Evolutionary conservation across 1,140 invertebrate genomes (phyloP).

Genomic region (Sarcophaga peregrina): DNA sequence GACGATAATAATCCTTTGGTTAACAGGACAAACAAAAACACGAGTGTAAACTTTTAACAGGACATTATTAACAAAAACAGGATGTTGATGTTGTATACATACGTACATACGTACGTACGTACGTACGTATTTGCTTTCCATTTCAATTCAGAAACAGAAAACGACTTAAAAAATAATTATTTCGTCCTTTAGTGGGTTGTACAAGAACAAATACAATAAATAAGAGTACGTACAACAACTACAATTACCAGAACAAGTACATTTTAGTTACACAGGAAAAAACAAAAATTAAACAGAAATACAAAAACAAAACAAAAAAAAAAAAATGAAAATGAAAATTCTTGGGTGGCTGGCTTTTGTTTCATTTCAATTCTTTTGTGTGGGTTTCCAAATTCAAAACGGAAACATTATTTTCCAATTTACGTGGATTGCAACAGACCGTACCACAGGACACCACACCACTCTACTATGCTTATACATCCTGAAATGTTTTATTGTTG

Average conservation of each 20-base stretch:
- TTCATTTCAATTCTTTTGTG: background rate
- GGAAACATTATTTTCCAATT: slow-evolving; percentile 34
- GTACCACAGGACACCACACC: background rate
- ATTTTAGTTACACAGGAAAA: too few relatives aligned
- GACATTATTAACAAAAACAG: background rate
- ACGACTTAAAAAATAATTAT: background rate
- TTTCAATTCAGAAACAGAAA: too few relatives aligned
- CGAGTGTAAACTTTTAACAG: background rate
- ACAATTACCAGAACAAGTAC: too few relatives aligned
- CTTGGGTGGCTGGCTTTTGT: slow-evolving; percentile 21
- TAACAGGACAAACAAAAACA: background rate
- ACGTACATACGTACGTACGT: too few relatives aligned
- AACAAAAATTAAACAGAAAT: too few relatives aligned
- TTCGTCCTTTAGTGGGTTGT: background rate
- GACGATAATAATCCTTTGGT: background rate
- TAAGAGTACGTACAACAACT: too few relatives aligned
- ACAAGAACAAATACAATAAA: too few relatives aligned
- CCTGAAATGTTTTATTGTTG: too few relatives aligned
- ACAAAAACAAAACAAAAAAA: background rate
- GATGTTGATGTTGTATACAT: background rate
- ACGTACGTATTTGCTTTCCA: too few relatives aligned
- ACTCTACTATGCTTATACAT: background rate
- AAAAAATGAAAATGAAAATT: too few relatives aligned
- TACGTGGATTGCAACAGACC: slow-evolving; percentile 2
- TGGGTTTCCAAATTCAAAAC: slow-evolving; percentile 26